Evolutionary conservation across 2,888 invertebrate species (phyloP), one percentile per base, ranked within the genome.

Genomic region (Pelosia muscerda): DNA sequence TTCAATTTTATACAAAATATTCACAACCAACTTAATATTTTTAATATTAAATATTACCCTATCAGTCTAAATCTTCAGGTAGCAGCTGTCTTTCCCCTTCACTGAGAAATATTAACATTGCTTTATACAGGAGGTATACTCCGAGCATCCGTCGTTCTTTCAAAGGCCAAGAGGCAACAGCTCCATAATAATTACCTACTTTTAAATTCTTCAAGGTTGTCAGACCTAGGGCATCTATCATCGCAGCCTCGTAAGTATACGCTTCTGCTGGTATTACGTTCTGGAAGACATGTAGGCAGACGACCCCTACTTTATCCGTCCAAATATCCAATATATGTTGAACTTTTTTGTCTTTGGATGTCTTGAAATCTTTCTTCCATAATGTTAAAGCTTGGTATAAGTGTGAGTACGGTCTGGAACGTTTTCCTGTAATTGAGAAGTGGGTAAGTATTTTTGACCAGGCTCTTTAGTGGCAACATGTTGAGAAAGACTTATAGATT

Each of bases 231-330:
- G 98, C 98, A 81, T 98, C 98, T 22, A 99, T 98, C 96, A 99
- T 99, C 13, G 98, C 96, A 0, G 99, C 99, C 90, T 99, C 99
- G 74, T 99, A 95, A 0, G 98, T 98, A 79, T 97, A 98, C 0
- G 99, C 99, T 89, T 99, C 99, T 0, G 97, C 97, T 0, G 98
- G 97, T 62, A 98, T 97, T 1, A 97, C 96, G 88, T 98, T 98
- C 83, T 98, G 98, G 88, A 98, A 99, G 58, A 98, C 96, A 82
- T 98, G 98, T 1, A 99, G 93, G 68, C 98, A 98, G 0, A 99
- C 96, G 0, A 99, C 98, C 0, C 99, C 99, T 19, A 96, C 94
- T 66, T 97, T 96, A 76, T 95, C 95, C 0, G 96, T 95, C 99
- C 99, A 99, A 74, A 99, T 98, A 81, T 98, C 97, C 15, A 98